phyloP scores from a whole-genome alignment of 2,113 vertebrate species.

The Symphodus melops region DNA sequence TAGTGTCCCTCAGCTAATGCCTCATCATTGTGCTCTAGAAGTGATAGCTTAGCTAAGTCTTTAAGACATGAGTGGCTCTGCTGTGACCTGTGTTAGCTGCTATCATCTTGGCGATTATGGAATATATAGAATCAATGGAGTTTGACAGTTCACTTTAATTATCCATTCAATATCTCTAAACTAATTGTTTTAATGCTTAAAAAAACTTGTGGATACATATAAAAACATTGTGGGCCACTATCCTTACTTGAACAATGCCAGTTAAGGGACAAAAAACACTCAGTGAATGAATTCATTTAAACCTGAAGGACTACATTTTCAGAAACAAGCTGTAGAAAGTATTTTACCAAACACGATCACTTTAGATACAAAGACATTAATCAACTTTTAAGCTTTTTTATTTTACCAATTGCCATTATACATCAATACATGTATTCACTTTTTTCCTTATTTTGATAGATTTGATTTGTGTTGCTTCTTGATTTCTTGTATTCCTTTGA shows the following conservation, averaged over 20 bases:
- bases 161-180: constrained; percentile 33
- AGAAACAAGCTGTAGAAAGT: constrained; percentile 38
- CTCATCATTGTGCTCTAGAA: constrained; percentile 47
- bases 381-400: no score
- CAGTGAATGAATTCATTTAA: no score
- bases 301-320: no score
- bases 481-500: no score
- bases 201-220: not conserved
- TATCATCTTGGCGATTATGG: constrained; percentile 23
- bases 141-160: constrained; percentile 44
- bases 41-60: constrained; percentile 39
- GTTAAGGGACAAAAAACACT: no score
- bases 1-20: constrained; percentile 56
- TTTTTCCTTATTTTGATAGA: no score
- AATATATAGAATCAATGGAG: constrained; percentile 3
- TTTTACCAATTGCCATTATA: no score
- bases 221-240: no score
- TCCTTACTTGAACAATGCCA: no score
- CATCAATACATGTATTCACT: no score
- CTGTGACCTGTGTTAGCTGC: constrained; percentile 30
- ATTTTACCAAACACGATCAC: not conserved
- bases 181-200: constrained; percentile 13
- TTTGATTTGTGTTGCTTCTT: no score
- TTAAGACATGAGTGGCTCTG: constrained; percentile 44
- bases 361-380: no score